Evolutionary conservation across 2,888 invertebrate species (phyloP).

Genomic region (Drosophila colorata): DNA sequence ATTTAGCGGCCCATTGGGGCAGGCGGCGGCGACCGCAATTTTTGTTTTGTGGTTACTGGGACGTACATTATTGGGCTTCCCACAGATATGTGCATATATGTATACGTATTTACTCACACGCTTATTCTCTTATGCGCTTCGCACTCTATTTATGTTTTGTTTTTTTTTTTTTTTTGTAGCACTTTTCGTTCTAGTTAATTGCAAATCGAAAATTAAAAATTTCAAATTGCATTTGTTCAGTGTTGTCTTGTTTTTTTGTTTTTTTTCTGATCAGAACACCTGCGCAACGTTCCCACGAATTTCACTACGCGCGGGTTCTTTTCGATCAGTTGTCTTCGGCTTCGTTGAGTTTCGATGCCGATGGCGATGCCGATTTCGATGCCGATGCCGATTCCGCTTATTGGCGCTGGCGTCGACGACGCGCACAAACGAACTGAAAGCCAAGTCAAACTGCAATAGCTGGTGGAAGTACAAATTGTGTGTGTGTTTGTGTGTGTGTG

Average conservation of each 20-base stretch:
- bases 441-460: conserved; percentile 73
- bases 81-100: conserved; percentile 32
- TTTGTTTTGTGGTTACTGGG: conserved; percentile 75
- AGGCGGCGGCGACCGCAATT: conserved; percentile 73
- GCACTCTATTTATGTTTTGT: conserved; percentile 58
- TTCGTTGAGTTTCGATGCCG: conserved; percentile 29
- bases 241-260: conserved; percentile 5
- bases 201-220: conserved; percentile 13
- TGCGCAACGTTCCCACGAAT: conserved; percentile 55
- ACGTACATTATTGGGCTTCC: conserved; percentile 67
- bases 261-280: conserved; percentile 41
- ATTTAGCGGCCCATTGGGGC: conserved; percentile 64
- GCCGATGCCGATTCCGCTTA: conserved; percentile 63
- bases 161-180: conserved; percentile 19
- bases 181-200: conserved; percentile 56
- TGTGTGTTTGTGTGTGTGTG: conserved; percentile 9
- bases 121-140: conserved; percentile 19
- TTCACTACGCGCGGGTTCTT: conserved; percentile 59
- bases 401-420: conserved; percentile 66
- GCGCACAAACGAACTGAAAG: conserved; percentile 72
- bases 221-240: conserved; percentile 48
- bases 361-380: conserved; percentile 35
- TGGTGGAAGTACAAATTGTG: conserved; percentile 64
- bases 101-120: conserved; percentile 50
- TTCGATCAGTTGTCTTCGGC: conserved; percentile 45